Evolutionary conservation across 2,797 vertebrate genomes (phyloP), one percentile per base, ranked within the genome.

Genomic region (Acanthurus leucopareius): DNA sequence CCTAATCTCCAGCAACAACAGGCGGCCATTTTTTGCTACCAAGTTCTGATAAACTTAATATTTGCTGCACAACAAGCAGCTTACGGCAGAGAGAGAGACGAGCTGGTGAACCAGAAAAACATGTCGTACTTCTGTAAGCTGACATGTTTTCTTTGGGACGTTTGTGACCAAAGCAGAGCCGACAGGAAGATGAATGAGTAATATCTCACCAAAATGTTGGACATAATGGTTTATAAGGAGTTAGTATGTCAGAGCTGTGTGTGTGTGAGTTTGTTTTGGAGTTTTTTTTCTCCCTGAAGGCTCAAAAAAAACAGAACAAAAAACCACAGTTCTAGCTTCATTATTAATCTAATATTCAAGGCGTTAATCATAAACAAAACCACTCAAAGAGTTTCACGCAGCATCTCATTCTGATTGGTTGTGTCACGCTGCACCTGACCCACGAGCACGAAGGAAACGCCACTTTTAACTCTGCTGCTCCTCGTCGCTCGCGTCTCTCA

Each of bases 381-480:
- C n/a, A n/a, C n/a, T n/a, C n/a, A n/a, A n/a, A n/a, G n/a, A n/a
- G n/a, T n/a, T n/a, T n/a, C n/a, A n/a, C n/a, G n/a, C n/a, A n/a
- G n/a, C 22, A 32, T 54, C 14, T 10, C 0, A 59, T 20, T 48
- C 10, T 32, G 19, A 19, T 48, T 57, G 1, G 8, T 78, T 68
- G 63, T 77, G 60, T 62, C 62, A 76, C 52, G 0, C 13, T 1
- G 5, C n/a, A 53, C 65, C 25, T 69, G 53, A 53, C 48, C 68
- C 49, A 3, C 20, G 32, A 42, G 58, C 17, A 49, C 11, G 8
- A 69, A 57, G 38, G 45, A 49, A 57, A 28, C 63, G 57, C 17
- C 44, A 14, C 20, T 45, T 63, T 32, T 45, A 69, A 53, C 69
- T 61, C n/a, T n/a, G n/a, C 7, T 40, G 16, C 22, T 48, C 42